Evolutionary conservation across 2,797 vertebrate genomes (phyloP).

Genomic region (Rhynchonycteris naso): DNA sequence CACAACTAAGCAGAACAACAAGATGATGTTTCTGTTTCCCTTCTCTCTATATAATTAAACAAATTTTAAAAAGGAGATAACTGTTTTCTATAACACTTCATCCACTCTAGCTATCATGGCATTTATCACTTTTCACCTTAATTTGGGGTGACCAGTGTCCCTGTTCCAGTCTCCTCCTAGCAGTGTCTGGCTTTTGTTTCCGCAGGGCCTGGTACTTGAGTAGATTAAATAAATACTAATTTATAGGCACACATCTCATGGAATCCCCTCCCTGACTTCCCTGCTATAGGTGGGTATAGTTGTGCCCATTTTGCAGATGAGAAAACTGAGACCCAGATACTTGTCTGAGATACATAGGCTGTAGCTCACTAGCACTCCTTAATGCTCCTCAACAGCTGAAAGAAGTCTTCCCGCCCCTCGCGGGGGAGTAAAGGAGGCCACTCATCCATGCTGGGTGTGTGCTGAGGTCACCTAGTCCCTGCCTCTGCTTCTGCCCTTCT

Average conservation of each 20-base stretch:
- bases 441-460: neutral
- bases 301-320: neutral
- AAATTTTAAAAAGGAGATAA: too few relatives aligned
- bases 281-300: neutral
- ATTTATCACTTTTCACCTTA: neutral
- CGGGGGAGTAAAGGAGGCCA: neutral
- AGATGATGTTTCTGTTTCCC: too few relatives aligned
- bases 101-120: neutral
- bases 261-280: neutral
- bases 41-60: too few relatives aligned
- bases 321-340: neutral
- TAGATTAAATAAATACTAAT: neutral
- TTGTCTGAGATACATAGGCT: neutral
- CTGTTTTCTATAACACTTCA: neutral
- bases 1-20: too few relatives aligned
- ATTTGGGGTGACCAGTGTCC: neutral
- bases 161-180: neutral
- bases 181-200: neutral
- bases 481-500: neutral
- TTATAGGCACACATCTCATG: neutral
- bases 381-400: neutral
- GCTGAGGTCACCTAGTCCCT: neutral
- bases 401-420: neutral
- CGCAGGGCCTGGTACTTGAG: neutral
- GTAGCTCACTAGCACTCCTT: neutral